phyloP scores from a whole-genome alignment of 2,888 invertebrate species.

The Ornithoptera alexandrae region DNA sequence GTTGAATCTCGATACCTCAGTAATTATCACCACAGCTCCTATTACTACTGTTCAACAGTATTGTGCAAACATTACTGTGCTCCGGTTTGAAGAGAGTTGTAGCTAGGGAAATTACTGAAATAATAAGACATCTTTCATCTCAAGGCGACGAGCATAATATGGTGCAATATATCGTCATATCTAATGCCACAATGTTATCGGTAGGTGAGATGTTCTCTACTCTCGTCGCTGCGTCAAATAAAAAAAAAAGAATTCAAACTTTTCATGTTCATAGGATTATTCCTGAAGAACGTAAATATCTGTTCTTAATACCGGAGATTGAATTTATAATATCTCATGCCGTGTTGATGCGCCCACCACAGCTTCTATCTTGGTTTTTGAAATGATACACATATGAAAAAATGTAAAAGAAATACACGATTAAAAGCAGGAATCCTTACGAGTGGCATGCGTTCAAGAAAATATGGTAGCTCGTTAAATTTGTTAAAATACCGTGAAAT shows the following conservation, averaged over 20 bases:
- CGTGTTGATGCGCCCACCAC: not conserved
- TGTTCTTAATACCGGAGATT: not conserved
- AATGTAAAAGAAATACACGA: slow-evolving; percentile 43
- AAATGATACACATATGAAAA: not conserved
- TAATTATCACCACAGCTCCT: no score
- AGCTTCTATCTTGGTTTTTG: not conserved
- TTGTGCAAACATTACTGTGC: no score
- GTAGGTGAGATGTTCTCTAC: no score
- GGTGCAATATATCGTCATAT: no score
- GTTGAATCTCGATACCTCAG: no score
- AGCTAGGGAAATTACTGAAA: no score
- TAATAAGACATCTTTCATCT: no score
- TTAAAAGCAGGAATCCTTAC: slow-evolving; percentile 55
- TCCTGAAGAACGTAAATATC: not conserved
- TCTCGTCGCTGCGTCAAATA: no score
- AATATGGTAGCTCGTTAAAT: slow-evolving; percentile 76
- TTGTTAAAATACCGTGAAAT: slow-evolving; percentile 80
- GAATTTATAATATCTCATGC: not conserved
- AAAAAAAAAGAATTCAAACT: not conserved
- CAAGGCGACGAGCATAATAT: no score
- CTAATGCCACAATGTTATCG: no score
- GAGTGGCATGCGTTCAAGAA: slow-evolving; percentile 61
- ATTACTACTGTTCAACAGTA: no score
- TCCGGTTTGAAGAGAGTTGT: no score
- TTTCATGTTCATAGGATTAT: not conserved